phyloP scores from a whole-genome alignment of 2,888 invertebrate genomes.

The Nezara viridula region DNA sequence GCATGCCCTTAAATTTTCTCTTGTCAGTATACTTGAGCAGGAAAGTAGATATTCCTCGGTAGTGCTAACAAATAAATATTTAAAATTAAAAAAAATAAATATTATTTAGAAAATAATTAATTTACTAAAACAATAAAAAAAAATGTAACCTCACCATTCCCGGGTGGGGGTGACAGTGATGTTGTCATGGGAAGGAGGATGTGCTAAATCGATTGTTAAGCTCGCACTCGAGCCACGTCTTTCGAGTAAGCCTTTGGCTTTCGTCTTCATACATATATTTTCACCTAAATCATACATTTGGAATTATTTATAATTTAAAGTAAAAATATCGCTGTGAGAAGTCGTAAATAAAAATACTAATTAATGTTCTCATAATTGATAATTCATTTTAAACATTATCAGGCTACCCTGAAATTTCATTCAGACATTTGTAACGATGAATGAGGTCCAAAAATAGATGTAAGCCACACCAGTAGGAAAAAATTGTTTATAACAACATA shows the following conservation, averaged over 20 bases:
- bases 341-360: neutral
- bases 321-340: neutral
- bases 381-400: no score
- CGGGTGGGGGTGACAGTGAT: conserved; percentile 73
- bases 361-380: no score
- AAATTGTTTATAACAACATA: no score
- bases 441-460: no score
- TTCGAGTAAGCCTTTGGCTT: conserved; percentile 79
- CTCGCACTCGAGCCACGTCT: conserved; percentile 93
- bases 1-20: conserved; percentile 71
- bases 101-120: neutral
- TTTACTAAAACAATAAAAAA: neutral
- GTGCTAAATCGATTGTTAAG: conserved; percentile 83
- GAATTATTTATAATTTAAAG: neutral
- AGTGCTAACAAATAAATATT: conserved; percentile 67
- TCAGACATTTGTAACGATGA: neutral
- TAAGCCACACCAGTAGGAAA: no score
- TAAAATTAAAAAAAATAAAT: neutral
- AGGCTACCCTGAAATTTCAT: no score
- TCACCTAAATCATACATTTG: conserved; percentile 27
- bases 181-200: conserved; percentile 65
- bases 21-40: conserved; percentile 73
- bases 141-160: conserved; percentile 70
- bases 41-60: conserved; percentile 71
- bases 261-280: conserved; percentile 47